phyloP scores from a whole-genome alignment of 2,888 invertebrate species.

The Lepidocyrtoides sp. region DNA sequence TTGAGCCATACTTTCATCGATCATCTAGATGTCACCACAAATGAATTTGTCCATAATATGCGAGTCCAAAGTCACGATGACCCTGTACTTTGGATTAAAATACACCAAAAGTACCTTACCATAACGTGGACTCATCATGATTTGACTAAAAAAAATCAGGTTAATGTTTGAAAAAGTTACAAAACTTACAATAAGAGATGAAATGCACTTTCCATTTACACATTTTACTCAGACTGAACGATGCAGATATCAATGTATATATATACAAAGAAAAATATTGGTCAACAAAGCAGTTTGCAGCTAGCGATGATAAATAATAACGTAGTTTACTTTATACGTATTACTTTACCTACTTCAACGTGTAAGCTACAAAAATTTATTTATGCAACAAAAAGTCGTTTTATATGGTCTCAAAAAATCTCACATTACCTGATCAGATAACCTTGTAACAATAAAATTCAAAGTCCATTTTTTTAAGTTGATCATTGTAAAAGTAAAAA shows the following conservation, averaged over 20 bases:
- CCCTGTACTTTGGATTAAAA: constrained; percentile 2
- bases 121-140: neutral
- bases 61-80: neutral
- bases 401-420: too few relatives aligned
- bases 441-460: too few relatives aligned
- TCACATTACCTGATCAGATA: too few relatives aligned
- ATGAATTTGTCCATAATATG: neutral
- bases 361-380: too few relatives aligned
- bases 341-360: too few relatives aligned
- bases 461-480: too few relatives aligned
- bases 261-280: too few relatives aligned
- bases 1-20: neutral
- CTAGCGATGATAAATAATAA: too few relatives aligned
- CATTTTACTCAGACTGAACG: neutral
- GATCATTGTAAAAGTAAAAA: too few relatives aligned
- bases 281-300: too few relatives aligned
- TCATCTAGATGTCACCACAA: constrained; percentile 6
- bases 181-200: neutral
- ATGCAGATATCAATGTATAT: neutral
- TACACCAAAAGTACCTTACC: neutral
- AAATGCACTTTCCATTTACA: neutral
- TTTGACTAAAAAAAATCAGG: neutral
- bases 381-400: too few relatives aligned
- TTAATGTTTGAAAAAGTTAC: neutral
- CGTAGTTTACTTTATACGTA: too few relatives aligned